Base-by-base conservation (phyloP, 2,888 invertebrate genomes). In the Papilio elwesi region DNA sequence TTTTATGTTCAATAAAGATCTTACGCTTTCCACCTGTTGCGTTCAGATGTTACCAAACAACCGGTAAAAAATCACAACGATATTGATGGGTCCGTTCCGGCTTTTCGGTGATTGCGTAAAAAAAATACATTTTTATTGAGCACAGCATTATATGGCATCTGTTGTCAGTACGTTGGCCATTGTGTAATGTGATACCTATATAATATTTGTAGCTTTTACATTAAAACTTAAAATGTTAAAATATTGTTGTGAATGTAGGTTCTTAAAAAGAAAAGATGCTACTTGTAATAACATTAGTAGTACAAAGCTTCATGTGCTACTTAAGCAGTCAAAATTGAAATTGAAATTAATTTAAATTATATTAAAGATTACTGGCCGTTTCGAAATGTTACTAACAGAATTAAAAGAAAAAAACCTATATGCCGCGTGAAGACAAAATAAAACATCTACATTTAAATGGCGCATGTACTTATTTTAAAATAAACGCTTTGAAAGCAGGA, bases 61-160 rank as follows among this genome's bases (percentile, higher is more conserved):
- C 80, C 77, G 74, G 82, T 83, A 87, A 87, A 86, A 86, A 86
- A 85, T 87, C 85, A 82, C 79, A 80, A 80, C 77, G 77, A 81
- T 86, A 87, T 87, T 86, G 87, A 87, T 87, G 87, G 81, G 80
- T 75, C 77, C 77, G 82, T 86, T 88, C 87, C 87, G 83, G 82
- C 81, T 85, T 85, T 85, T 84, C 79, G 78, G 80, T 76, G 79
- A 80, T 81, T 80, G 71, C 74, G 66, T 74, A 75, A 75, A 78
- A 80, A 81, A 83, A 78, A 79, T 77, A 75, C 68, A 78, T 74
- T 83, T 72, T 84, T 84, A 84, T 78, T 81, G 82, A 80, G 78
- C 80, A 78, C 71, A 77, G 75, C 79, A 48, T 70, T 78, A 80
- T 75, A 69, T 76, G 16, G 82, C 87, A 87, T 83, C 82, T 87